phyloP scores from a whole-genome alignment of 2,888 invertebrate genomes.

The Campoplex nolae region DNA sequence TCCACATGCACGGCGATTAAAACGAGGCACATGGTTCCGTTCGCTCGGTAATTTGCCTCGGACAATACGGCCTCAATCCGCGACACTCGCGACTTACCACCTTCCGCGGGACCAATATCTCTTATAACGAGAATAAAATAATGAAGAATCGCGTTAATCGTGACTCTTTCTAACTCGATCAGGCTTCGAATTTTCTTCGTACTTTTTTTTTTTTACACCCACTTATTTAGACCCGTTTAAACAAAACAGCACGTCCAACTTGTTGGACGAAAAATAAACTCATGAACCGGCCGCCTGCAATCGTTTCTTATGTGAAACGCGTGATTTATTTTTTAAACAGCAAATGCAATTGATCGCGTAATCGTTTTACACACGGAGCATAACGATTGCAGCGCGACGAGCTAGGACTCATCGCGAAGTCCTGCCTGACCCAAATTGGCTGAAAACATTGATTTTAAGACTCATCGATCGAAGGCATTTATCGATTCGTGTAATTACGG shows the following conservation, averaged over 20 bases:
- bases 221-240: neutral
- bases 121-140: neutral
- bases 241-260: constrained; percentile 9
- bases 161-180: neutral
- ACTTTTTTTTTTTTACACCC: neutral
- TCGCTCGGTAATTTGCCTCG: constrained; percentile 22
- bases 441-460: neutral
- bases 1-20: constrained; percentile 31
- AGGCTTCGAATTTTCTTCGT: neutral
- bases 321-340: constrained; percentile 2
- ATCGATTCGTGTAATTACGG: too few species aligned
- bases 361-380: neutral
- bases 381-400: neutral
- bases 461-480: neutral
- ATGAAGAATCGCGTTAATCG: neutral
- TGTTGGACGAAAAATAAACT: constrained; percentile 19
- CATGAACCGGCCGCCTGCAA: constrained; percentile 1
- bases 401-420: neutral
- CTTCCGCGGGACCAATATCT: neutral
- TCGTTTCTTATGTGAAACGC: constrained; percentile 6
- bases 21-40: constrained; percentile 16
- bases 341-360: neutral
- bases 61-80: constrained; percentile 39
- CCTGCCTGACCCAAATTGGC: neutral
- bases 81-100: constrained; percentile 2